Base-by-base conservation (phyloP, 2,888 invertebrate species). In the Antheraea assamensis region DNA sequence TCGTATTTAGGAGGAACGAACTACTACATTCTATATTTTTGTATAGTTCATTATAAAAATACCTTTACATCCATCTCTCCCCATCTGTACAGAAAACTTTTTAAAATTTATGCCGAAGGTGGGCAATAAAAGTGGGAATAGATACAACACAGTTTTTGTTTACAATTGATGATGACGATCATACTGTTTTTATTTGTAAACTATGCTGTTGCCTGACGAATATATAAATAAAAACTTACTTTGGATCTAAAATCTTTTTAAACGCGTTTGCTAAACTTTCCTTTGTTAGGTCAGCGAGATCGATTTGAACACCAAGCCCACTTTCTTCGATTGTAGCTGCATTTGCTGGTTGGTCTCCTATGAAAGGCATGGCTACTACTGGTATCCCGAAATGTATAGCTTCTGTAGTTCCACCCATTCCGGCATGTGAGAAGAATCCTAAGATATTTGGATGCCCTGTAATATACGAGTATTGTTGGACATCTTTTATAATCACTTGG, bases 321-420 rank as follows among this genome's bases (percentile, higher is more conserved):
- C 92, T 93, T 73, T 95, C 95, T 83, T 95, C 94, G 1, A 96
- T 83, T 1, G 95, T 92, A 47, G 93, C 94, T 3, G 95, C 95
- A 81, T 96, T 96, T 0, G 95, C 88, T 35, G 94, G 95, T 81
- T 96, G 96, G 79, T 96, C 96, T 15, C 96, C 96, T 55, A 90
- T 87, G 74, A 96, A 90, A 0, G 96, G 96, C 89, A 96, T 94
- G 5, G 95, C 95, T 10, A 96, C 83, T 75, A 95, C 90, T 13
- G 96, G 96, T 5, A 96, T 96, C 19, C 95, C 96, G 75, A 91
- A 95, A 79, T 96, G 95, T 49, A 96, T 92, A 1, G 95, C 95
- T 85, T 96, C 96, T 7, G 94, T 95, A 0, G 95, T 95, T 10
- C 96, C 95, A 72, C 96, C 90, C 84, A 96, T 94, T 2, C 96